Percentiles rank a stretch among this genome's conserved stretches.
Evolutionary conservation across 2,888 invertebrate genomes (phyloP).

Genomic region (Megaustenia siamemsis): DNA sequence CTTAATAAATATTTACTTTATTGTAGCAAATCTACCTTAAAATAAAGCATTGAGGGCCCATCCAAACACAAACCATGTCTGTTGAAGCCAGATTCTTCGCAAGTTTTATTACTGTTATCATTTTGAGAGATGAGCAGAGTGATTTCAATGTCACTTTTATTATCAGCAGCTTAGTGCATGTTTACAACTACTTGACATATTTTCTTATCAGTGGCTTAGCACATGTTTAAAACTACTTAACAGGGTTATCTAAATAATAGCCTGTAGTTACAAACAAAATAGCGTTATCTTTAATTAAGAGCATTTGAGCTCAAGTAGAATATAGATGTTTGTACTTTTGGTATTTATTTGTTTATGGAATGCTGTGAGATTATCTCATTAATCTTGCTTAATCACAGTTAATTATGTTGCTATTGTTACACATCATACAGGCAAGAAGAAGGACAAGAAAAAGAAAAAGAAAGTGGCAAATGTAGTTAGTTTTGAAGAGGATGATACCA

Average conservation of each 20-base stretch:
- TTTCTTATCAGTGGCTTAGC: too few species aligned
- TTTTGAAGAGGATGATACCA: conserved; percentile 84
- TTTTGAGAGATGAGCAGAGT: not conserved
- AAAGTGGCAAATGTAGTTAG: conserved; percentile 86
- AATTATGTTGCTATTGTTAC: not conserved
- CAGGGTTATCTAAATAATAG: too few species aligned
- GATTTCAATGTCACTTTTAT: not conserved
- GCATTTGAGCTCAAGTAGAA: not conserved
- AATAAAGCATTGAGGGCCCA: too few species aligned
- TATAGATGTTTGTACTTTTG: not conserved
- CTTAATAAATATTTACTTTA: too few species aligned
- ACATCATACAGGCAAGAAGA: conserved; percentile 65
- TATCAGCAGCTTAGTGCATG: not conserved
- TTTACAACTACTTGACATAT: too few species aligned
- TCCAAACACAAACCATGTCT: too few species aligned
- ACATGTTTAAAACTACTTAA: too few species aligned
- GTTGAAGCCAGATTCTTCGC: too few species aligned
- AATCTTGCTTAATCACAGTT: not conserved
- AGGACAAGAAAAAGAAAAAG: conserved; percentile 83
- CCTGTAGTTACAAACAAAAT: not conserved
- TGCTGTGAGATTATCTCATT: too few species aligned
- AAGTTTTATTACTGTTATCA: conserved; percentile 4
- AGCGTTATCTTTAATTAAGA: not conserved
- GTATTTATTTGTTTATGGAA: too few species aligned
- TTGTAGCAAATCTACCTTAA: too few species aligned